Conservation (phyloP, 2,888 invertebrate genomes). For the Kuschelorhynchus macadamiae region DNA sequence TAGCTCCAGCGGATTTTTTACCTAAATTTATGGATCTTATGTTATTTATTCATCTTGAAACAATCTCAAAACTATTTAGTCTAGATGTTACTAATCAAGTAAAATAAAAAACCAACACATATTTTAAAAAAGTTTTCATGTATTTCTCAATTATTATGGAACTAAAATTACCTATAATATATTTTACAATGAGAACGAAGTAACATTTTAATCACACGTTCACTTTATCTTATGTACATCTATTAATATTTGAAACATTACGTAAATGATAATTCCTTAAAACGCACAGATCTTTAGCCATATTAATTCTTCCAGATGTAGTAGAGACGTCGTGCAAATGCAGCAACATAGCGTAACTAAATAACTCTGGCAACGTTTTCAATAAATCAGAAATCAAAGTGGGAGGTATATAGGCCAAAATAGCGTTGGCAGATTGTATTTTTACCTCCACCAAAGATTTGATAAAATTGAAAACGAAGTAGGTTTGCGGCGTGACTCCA, state of each 20-base stretch:
- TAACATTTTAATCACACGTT: no score
- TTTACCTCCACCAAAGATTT: slow-evolving; percentile 82
- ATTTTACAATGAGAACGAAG: no score
- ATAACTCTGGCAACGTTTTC: slow-evolving; percentile 83
- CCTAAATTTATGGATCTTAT: no score
- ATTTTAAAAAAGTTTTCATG: no score
- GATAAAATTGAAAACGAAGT: slow-evolving; percentile 86
- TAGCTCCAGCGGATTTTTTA: no score
- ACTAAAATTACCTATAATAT: no score
- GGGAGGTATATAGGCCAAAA: slow-evolving; percentile 82
- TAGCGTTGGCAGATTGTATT: slow-evolving; percentile 70
- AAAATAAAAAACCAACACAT: no score
- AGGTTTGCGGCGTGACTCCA: slow-evolving; percentile 86
- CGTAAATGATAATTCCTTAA: slow-evolving; percentile 84
- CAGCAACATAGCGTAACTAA: slow-evolving; percentile 80
- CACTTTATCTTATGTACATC: no score
- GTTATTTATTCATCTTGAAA: no score
- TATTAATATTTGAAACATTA: slow-evolving; percentile 47
- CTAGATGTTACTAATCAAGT: no score
- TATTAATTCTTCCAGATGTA: slow-evolving; percentile 83
- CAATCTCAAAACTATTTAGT: no score
- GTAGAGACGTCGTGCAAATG: slow-evolving; percentile 86
- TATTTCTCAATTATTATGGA: no score
- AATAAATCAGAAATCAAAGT: slow-evolving; percentile 85
- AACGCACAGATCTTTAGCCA: slow-evolving; percentile 89